Percentiles rank a stretch among this genome's conserved stretches.
Conservation (phyloP, 1,140 invertebrate species). For the Drosophila rufa region DNA sequence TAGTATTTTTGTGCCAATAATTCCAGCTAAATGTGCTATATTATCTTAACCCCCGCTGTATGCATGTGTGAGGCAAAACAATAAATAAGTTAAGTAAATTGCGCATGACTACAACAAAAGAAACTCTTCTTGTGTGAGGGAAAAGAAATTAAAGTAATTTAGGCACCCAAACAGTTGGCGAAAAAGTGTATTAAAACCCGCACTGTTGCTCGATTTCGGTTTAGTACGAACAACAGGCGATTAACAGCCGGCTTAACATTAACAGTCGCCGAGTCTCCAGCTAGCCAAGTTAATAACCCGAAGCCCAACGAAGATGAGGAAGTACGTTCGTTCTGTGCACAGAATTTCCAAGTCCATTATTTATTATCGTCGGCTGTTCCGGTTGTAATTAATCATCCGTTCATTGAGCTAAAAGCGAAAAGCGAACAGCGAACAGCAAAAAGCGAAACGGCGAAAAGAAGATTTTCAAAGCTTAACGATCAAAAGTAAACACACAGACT, state of each 20-base stretch:
- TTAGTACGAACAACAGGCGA: conserved; percentile 7
- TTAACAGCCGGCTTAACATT: conserved; percentile 22
- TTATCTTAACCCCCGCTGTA: conserved; percentile 10
- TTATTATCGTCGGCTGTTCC: conserved; percentile 52
- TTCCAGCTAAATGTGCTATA: neutral
- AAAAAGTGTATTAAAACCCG: conserved; percentile 11
- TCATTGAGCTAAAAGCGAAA: conserved; percentile 37
- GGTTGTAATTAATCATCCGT: conserved; percentile 59
- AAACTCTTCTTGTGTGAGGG: conserved; percentile 4
- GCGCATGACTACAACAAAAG: conserved; percentile 26
- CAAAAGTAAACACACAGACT: conserved; percentile 56
- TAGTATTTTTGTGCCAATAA: neutral
- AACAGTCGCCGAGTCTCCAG: conserved; percentile 38
- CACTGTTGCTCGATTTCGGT: neutral
- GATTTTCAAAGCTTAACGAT: conserved; percentile 68
- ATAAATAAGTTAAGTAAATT: conserved; percentile 58
- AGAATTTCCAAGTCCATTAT: conserved; percentile 12
- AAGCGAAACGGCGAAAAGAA: conserved; percentile 37
- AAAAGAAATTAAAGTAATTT: conserved; percentile 1
- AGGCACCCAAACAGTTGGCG: neutral
- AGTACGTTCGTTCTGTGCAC: conserved; percentile 14
- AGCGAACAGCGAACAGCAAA: neutral
- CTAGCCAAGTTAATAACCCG: conserved; percentile 74
- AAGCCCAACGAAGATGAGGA: conserved; percentile 9
- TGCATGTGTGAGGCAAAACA: conserved; percentile 22